Evolutionary conservation across 1,140 invertebrate species (phyloP).

Genomic region (Antheraea pernyi): DNA sequence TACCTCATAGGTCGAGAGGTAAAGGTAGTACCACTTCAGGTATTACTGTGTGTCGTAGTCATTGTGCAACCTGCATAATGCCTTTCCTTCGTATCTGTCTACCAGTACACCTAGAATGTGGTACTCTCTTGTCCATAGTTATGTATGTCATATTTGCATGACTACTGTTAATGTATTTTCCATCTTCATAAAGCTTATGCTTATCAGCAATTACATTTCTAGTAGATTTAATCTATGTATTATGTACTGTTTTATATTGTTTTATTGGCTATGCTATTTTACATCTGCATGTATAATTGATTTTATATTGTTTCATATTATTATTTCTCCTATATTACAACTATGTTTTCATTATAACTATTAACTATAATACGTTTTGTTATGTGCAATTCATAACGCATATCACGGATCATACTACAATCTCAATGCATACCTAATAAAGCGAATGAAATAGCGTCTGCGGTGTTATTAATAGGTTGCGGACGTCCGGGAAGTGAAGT

Average conservation of each 20-base stretch:
- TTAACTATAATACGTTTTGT: neutral
- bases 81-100: constrained; percentile 63
- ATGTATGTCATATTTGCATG: neutral
- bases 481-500: constrained; percentile 91
- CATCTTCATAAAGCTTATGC: constrained; percentile 45
- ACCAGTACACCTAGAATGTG: constrained; percentile 75
- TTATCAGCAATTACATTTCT: constrained; percentile 16
- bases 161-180: constrained; percentile 27
- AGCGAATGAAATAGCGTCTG: neutral
- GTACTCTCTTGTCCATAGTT: constrained; percentile 52
- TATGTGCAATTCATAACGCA: constrained; percentile 1
- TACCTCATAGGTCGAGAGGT: constrained; percentile 97
- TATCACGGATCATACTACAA: neutral
- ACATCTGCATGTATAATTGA: neutral
- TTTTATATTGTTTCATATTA: neutral
- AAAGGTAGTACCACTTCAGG: constrained; percentile 77
- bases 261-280: constrained; percentile 3
- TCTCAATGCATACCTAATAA: neutral
- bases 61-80: constrained; percentile 77
- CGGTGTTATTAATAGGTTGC: constrained; percentile 73
- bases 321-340: neutral
- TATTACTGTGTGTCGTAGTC: constrained; percentile 78
- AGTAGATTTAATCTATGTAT: neutral
- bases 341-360: neutral
- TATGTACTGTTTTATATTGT: neutral